Base-by-base conservation (phyloP, 2,797 vertebrate genomes). In the Poliocrania exsul region DNA sequence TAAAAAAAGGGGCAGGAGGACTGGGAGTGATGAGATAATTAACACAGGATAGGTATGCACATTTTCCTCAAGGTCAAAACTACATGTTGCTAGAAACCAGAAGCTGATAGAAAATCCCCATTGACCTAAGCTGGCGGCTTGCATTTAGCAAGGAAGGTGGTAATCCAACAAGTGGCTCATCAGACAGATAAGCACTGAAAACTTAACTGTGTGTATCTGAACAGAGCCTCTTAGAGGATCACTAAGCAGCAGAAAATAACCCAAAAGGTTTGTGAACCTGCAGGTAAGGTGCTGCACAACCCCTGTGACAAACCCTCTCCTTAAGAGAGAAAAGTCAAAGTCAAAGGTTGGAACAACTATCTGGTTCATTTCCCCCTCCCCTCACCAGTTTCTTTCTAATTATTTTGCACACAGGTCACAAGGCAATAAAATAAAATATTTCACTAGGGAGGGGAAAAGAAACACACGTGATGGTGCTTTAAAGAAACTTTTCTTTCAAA, bases 401-500 rank as follows among this genome's bases (percentile, higher is more conserved):
- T 92, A 84, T 67, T 92, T 79, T 86, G 73, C 62, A 54, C 38
- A 81, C 8, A 69, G 57, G 75, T 60, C 72, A 81, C 16, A 86
- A 23, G 42, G 40, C 3, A 10, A 62, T n/a, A 67, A 42, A 61
- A 67, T 38, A 61, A 57, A 83, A 82, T 37, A 29, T 91, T 94
- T 93, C 50, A 31, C 38, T 49, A 49, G 42, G 67, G 74, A 90
- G 21, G 21, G 23, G 38, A 35, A 85, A 66, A 74, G 44, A 74
- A 78, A 88, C 23, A 81, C 47, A 19, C 62, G 87, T 66, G 66
- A 92, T 88, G 58, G 33, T 67, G 77, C 74, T 94, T 84, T 67
- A 85, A 92, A 91, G 73, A 84, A 77, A 77, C 21, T 23, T 70
- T 33, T 62, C 62, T 79, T 95, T 94, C 77, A 92, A 90, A 93